phyloP scores from a whole-genome alignment of 2,113 vertebrate species.

The Capra hircus region DNA sequence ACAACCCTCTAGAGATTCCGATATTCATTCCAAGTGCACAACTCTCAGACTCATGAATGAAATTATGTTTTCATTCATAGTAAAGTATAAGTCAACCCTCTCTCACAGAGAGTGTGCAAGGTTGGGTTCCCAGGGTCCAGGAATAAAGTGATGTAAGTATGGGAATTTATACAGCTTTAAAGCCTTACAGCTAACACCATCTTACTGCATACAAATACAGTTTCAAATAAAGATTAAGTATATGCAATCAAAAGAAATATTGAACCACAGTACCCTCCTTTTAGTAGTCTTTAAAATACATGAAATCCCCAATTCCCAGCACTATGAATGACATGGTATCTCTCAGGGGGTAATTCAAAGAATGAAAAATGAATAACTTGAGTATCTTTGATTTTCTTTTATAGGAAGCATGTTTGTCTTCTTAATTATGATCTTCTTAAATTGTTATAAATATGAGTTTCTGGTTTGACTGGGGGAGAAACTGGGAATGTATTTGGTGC shows the following conservation, averaged over 20 bases:
- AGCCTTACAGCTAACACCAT: not conserved
- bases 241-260: not conserved
- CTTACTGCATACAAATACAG: not conserved
- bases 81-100: not conserved
- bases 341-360: not conserved
- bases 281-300: slow-evolving; percentile 13
- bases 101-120: not conserved
- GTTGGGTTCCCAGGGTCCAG: not conserved
- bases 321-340: not conserved
- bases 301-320: not conserved
- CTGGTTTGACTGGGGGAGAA: not conserved
- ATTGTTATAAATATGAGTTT: slow-evolving; percentile 34
- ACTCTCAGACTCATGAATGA: not conserved
- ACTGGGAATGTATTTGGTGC: not conserved
- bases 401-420: not conserved
- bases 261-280: not conserved
- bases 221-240: not conserved
- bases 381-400: not conserved
- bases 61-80: slow-evolving; percentile 14
- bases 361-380: slow-evolving; percentile 27
- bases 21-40: not conserved
- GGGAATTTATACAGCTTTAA: not conserved
- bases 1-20: not conserved
- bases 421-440: not conserved
- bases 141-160: not conserved